Conservation (phyloP, 2,888 invertebrate species). For the Apotomis betuletana region DNA sequence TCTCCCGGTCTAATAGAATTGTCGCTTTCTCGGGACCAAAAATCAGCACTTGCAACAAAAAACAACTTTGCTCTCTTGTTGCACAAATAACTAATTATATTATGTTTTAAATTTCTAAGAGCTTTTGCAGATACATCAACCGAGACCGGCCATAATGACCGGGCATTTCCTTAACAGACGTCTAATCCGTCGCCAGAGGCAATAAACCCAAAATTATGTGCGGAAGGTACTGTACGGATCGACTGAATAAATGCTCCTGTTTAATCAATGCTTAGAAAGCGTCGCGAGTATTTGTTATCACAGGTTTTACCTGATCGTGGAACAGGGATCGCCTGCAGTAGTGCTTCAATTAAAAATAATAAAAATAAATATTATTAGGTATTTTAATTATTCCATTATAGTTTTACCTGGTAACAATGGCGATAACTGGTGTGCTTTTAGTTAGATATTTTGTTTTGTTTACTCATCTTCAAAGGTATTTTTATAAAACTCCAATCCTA, state of each 20-base stretch:
- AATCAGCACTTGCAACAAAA: too few relatives aligned
- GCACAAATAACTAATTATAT: too few relatives aligned
- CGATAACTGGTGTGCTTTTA: too few relatives aligned
- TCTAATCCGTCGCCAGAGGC: constrained; percentile 59
- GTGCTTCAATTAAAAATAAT: neutral
- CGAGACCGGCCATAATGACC: neutral
- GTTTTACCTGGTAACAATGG: too few relatives aligned
- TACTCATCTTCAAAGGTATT: too few relatives aligned
- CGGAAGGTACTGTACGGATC: constrained; percentile 56
- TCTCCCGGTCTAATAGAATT: too few relatives aligned
- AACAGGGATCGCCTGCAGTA: neutral
- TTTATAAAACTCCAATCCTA: too few relatives aligned
- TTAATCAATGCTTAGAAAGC: constrained; percentile 67
- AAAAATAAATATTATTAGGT: neutral
- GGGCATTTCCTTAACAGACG: constrained; percentile 44
- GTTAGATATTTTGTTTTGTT: too few relatives aligned
- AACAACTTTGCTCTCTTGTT: too few relatives aligned
- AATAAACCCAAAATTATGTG: constrained; percentile 67
- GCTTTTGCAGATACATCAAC: neutral
- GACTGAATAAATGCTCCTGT: constrained; percentile 60
- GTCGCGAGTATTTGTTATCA: constrained; percentile 63
- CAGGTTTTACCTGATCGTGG: constrained; percentile 32
- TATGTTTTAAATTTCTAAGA: too few relatives aligned
- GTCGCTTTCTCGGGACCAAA: too few relatives aligned
- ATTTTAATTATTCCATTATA: too few relatives aligned